Base-by-base conservation (phyloP, 2,888 invertebrate species). In the Macrophya annulata region DNA sequence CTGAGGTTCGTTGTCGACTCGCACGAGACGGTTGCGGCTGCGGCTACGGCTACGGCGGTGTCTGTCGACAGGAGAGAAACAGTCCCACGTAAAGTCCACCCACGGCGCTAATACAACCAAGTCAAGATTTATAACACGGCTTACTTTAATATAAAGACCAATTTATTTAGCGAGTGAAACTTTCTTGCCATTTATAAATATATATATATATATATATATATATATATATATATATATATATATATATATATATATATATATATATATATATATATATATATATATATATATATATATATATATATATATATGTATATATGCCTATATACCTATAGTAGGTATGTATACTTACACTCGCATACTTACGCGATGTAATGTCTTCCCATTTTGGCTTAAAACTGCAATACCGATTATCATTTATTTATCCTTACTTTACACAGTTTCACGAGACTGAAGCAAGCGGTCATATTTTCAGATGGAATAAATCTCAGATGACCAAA, bases 71-170 rank as follows among this genome's bases (percentile, higher is more conserved):
- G 51, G 77, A 77, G 77, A 85, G 77, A 77, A 85, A 85, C 62
- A 83, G 77, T 88, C 89, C 90, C 89, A 90, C 90, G 90, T 90
- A 88, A 88, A 88, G 88, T 89, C 89, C 90, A 89, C 91, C 91
- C 89, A 90, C 91, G 85, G 89, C 88, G 86, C 90, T 91, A 91
- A 92, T 90, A 92, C 92, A 92, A 92, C 91, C 91, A 90, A 89
- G 88, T 85, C 86, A 86, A 88, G 92, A 92, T 92, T 92, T 92
- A 92, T 91, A 90, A 89, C 89, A 89, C 89, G 89, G 89, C 90
- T 89, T 88, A 89, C 89, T 90, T 89, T 91, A 91, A 91, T 92
- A 92, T 92, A 91, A 92, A 92, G 90, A 89, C 90, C 90, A 91
- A 91, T 92, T 92, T 92, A 92, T 92, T 90, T 90, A 88, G 88